Evolutionary conservation across 2,888 invertebrate species (phyloP).

Genomic region (Xestia rhomboidea): DNA sequence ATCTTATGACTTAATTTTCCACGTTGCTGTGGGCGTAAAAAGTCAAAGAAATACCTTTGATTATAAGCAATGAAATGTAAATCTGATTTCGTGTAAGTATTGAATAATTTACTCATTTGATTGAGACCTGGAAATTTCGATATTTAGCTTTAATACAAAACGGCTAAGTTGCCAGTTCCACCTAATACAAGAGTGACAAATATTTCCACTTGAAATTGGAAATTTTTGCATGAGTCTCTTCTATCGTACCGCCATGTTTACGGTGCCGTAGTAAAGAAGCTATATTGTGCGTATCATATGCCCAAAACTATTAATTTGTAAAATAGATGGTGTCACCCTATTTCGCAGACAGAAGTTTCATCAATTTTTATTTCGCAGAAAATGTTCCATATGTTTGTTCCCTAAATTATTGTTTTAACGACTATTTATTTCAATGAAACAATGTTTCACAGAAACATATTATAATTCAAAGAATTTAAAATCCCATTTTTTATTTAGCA

Average conservation of each 20-base stretch:
- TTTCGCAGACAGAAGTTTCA: no score
- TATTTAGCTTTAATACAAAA: neutral
- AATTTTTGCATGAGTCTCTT: neutral
- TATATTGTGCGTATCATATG: neutral
- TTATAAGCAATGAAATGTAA: constrained; percentile 23
- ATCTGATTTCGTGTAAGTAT: constrained; percentile 13
- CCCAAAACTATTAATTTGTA: neutral
- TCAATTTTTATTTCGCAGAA: no score
- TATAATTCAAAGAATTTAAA: no score
- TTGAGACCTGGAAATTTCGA: neutral
- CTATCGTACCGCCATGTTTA: neutral
- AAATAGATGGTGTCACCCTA: no score
- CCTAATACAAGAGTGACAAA: no score
- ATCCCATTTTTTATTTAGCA: no score
- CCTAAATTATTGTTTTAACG: no score
- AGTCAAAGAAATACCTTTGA: constrained; percentile 6
- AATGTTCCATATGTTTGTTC: no score
- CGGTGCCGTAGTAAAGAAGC: neutral
- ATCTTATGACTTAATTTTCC: constrained; percentile 41
- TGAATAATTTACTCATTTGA: constrained; percentile 1
- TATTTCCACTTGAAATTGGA: neutral
- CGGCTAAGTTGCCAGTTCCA: neutral
- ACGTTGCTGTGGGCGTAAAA: neutral
- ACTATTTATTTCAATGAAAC: no score
- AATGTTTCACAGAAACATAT: no score